phyloP scores from a whole-genome alignment of 1,140 invertebrate species.

The Apis mellifera region DNA sequence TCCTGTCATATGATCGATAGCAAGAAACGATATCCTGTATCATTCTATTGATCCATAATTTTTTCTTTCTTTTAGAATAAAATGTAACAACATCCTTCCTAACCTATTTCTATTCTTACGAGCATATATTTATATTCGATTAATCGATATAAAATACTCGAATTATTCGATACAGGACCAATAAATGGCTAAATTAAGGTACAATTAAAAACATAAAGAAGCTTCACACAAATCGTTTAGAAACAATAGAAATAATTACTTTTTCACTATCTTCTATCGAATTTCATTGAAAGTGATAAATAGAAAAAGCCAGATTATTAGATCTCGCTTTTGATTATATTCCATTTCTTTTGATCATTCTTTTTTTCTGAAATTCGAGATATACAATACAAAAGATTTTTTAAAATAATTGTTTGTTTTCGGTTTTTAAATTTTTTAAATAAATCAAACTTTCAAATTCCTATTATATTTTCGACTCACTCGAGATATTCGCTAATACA shows the following conservation, averaged over 20 bases:
- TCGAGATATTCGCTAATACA: neutral
- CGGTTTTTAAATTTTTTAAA: neutral
- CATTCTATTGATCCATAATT: neutral
- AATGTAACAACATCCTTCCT: neutral
- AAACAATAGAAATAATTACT: neutral
- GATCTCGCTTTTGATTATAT: neutral
- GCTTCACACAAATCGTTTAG: neutral
- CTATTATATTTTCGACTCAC: neutral
- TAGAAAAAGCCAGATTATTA: neutral
- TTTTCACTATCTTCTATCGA: neutral
- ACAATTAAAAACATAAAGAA: slow-evolving; percentile 2
- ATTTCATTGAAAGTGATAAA: neutral
- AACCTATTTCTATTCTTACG: neutral
- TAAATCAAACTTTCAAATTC: neutral
- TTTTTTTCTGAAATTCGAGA: neutral
- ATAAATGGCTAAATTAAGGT: slow-evolving; percentile 5
- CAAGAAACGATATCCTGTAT: neutral
- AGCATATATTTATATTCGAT: neutral
- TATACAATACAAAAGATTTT: neutral
- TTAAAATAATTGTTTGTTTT: neutral
- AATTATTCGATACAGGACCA: neutral
- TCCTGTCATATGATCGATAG: neutral
- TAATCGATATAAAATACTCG: neutral
- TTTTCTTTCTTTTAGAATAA: neutral
- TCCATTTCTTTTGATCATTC: neutral